These are phyloP conservation scores for Bungarus multicinctus DNA, from an alignment of 2,113 vertebrate species.

Conservation along the genomic window DNA sequence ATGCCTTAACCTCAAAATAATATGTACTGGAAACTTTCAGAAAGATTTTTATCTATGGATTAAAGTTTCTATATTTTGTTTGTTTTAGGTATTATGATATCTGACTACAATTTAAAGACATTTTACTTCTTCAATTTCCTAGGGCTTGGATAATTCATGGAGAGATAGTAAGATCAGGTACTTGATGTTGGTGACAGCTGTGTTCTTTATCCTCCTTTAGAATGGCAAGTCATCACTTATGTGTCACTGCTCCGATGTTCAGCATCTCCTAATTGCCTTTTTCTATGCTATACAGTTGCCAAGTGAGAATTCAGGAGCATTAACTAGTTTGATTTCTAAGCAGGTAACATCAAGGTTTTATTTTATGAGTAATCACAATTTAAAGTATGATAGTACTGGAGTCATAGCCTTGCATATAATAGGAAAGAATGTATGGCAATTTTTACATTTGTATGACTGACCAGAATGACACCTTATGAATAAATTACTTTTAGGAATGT, in stretches of 20 bases:
- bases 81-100: not conserved
- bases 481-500: not conserved
- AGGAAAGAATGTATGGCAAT: not conserved
- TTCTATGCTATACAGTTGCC: not conserved
- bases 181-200: not conserved
- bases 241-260: not conserved
- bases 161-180: not conserved
- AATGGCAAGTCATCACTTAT: not conserved
- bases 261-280: constrained; percentile 14
- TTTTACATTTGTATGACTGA: not conserved
- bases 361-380: not conserved
- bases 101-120: not conserved
- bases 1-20: not conserved
- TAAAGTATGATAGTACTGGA: not conserved
- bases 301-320: constrained; percentile 14
- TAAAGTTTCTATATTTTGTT: not conserved
- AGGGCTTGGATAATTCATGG: not conserved
- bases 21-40: not conserved
- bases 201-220: not conserved
- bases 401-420: not conserved
- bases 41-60: not conserved
- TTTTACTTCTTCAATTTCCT: not conserved
- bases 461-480: not conserved
- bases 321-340: constrained; percentile 21
- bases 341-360: not conserved